phyloP scores from a whole-genome alignment of 2,113 vertebrate species.

The Donacobius atricapilla region DNA sequence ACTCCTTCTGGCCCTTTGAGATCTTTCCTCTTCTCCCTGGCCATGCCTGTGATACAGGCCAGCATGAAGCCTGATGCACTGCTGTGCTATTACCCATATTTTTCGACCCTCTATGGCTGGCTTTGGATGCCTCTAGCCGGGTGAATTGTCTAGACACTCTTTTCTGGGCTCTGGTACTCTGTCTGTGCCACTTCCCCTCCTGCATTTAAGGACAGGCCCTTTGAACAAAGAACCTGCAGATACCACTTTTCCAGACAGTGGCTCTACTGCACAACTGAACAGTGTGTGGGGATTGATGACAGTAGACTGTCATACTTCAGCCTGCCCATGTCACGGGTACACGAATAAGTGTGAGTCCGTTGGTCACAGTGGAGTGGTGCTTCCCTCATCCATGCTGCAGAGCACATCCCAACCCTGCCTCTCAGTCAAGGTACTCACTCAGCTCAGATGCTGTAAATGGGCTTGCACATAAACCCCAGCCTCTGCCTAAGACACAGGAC shows the following conservation, averaged over 20 bases:
- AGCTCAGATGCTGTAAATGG: not conserved
- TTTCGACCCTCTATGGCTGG: fast-evolving
- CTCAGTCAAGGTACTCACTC: not conserved
- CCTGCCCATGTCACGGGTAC: not conserved
- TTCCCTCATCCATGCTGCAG: not conserved
- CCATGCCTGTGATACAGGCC: not conserved
- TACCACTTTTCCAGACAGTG: not conserved
- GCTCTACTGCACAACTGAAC: not conserved
- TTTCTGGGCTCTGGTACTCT: not conserved
- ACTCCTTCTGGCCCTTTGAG: not conserved
- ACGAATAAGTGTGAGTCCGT: not conserved
- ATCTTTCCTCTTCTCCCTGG: not conserved
- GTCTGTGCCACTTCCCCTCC: not conserved
- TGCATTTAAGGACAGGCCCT: not conserved
- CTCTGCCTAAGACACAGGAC: not conserved
- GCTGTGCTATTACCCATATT: not conserved
- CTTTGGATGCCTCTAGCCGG: not conserved
- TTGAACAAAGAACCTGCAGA: not conserved
- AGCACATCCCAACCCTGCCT: not conserved
- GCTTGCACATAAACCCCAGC: not conserved
- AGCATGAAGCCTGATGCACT: not conserved
- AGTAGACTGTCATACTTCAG: not conserved
- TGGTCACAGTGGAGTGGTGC: not conserved
- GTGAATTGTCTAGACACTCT: not conserved
- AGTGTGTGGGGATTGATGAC: not conserved